These are phyloP conservation scores for Loripinus fragilis DNA, from an alignment of 2,888 invertebrate genomes.

Conservation along the genomic window DNA sequence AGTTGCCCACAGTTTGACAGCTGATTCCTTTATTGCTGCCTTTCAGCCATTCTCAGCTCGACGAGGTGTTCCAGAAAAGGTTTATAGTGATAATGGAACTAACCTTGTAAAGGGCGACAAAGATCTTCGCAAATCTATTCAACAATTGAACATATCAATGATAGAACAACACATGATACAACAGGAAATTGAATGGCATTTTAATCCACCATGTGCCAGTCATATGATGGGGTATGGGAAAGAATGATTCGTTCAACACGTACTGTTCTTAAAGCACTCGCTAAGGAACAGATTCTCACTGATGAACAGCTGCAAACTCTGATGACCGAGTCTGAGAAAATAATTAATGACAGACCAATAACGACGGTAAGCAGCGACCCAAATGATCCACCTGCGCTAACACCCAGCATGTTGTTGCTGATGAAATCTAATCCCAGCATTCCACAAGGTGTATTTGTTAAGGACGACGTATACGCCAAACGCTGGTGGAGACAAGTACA, in stretches of 20 bases:
- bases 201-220: conserved; percentile 45
- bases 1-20: conserved; percentile 19
- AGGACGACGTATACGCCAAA: conserved; percentile 8
- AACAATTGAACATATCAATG: conserved; percentile 28
- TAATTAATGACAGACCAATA: conserved; percentile 31
- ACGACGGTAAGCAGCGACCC: conserved; percentile 8
- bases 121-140: conserved; percentile 31
- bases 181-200: conserved; percentile 32
- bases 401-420: conserved; percentile 22
- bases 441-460: conserved; percentile 24
- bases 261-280: conserved; percentile 23
- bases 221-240: conserved; percentile 39
- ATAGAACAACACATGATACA: conserved; percentile 26
- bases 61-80: conserved; percentile 30
- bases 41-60: not conserved
- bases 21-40: conserved; percentile 21
- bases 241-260: conserved; percentile 32
- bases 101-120: conserved; percentile 45
- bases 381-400: conserved; percentile 22
- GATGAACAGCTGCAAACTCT: conserved; percentile 16
- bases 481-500: conserved; percentile 37
- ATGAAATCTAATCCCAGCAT: conserved; percentile 26
- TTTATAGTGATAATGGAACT: conserved; percentile 46
- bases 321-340: conserved; percentile 19
- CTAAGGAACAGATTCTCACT: conserved; percentile 24